Evolutionary conservation across 2,888 invertebrate species (phyloP).

Genomic region (Nomada hirtipes): DNA sequence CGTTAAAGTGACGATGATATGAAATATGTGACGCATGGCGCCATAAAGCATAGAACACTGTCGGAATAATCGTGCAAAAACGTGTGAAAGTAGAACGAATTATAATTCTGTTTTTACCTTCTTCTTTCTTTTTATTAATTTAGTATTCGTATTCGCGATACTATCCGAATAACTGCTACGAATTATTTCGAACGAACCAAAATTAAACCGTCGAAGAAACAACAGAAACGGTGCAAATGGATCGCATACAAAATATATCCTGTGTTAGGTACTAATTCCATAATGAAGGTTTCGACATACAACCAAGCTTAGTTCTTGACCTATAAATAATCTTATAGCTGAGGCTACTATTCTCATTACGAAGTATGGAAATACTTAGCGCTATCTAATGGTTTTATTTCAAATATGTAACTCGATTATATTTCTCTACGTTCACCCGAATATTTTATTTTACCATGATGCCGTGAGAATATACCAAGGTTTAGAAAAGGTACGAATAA

Average conservation of each 20-base stretch:
- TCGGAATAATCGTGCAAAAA: neutral
- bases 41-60: neutral
- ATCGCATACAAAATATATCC: neutral
- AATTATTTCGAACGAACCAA: too few relatives aligned
- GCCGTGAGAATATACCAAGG: too few relatives aligned
- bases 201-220: neutral
- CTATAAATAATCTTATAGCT: neutral
- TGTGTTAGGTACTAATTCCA: neutral
- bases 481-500: too few relatives aligned
- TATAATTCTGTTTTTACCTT: conserved; percentile 6
- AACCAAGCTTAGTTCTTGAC: neutral
- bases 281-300: neutral
- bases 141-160: neutral
- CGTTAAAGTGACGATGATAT: neutral
- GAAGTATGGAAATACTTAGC: too few relatives aligned
- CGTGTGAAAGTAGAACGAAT: conserved; percentile 37
- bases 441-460: too few relatives aligned
- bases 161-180: neutral
- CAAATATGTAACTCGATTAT: too few relatives aligned
- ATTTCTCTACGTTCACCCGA: too few relatives aligned
- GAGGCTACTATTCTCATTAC: neutral
- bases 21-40: neutral
- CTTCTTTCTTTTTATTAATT: neutral
- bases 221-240: neutral
- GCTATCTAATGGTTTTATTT: too few relatives aligned